Evolutionary conservation across 2,888 invertebrate species (phyloP).

Genomic region (Graphium colonna): DNA sequence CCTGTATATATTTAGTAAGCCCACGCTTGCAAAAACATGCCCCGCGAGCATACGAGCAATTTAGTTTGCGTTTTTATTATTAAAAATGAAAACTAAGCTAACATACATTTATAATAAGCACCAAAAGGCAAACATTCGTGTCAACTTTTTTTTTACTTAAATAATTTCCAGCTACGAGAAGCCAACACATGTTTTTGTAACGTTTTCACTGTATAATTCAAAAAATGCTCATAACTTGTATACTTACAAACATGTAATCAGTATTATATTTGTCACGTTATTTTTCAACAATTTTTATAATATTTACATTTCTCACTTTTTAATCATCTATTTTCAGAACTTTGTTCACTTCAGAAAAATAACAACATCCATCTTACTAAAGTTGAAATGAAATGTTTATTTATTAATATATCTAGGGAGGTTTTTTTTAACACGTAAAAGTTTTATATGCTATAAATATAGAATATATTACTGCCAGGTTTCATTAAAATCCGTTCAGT

Average conservation of each 20-base stretch:
- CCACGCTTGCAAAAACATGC: conserved; percentile 2
- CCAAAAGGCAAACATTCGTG: background rate
- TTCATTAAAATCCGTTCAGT: too few relatives aligned
- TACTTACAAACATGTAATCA: too few relatives aligned
- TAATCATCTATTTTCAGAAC: too few relatives aligned
- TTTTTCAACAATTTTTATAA: background rate
- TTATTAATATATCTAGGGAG: too few relatives aligned
- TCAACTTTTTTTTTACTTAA: background rate
- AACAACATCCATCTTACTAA: too few relatives aligned
- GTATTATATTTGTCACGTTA: background rate
- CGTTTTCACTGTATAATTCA: background rate
- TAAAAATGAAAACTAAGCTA: background rate
- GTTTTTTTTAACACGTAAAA: too few relatives aligned
- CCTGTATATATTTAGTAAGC: conserved; percentile 5
- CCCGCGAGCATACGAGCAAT: conserved; percentile 2
- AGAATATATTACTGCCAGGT: too few relatives aligned
- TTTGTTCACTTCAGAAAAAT: too few relatives aligned
- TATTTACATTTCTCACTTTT: background rate
- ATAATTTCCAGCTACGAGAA: background rate
- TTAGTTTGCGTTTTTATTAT: conserved; percentile 6
- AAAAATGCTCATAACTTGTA: background rate
- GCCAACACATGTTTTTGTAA: background rate
- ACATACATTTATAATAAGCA: conserved; percentile 1
- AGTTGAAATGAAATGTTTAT: too few relatives aligned
- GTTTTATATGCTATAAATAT: too few relatives aligned